A percentile compares a stretch with the other conserved stretches of the same genome.
Conservation (phyloP, 2,888 invertebrate genomes). For the Junonia oenone region DNA sequence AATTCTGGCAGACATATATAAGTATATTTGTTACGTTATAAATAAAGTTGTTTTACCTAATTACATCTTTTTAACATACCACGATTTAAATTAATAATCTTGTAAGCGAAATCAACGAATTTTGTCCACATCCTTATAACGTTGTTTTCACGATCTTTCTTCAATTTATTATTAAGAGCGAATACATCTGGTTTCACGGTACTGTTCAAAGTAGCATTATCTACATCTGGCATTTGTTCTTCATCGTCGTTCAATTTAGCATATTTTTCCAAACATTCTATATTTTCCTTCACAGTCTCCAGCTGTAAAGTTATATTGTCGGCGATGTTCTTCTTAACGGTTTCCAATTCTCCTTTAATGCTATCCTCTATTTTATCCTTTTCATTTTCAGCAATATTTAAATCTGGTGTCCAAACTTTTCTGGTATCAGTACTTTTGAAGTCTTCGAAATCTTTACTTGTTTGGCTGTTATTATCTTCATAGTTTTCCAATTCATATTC, state of each 20-base stretch:
- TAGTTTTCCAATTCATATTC: conserved; percentile 38
- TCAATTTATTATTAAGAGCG: conserved; percentile 21
- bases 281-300: conserved; percentile 50
- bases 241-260: conserved; percentile 40
- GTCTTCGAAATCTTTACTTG: conserved; percentile 38
- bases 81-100: conserved; percentile 56
- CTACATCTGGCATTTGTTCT: conserved; percentile 35
- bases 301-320: conserved; percentile 49
- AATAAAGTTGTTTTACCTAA: too few species aligned
- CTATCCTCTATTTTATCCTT: conserved; percentile 37
- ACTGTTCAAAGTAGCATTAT: conserved; percentile 8
- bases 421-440: conserved; percentile 38
- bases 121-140: conserved; percentile 47
- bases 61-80: too few species aligned
- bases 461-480: conserved; percentile 37
- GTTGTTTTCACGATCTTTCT: conserved; percentile 21
- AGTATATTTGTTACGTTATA: too few species aligned
- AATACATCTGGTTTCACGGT: conserved; percentile 13
- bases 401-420: conserved; percentile 39
- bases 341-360: conserved; percentile 38
- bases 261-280: conserved; percentile 47
- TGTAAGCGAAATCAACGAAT: conserved; percentile 63
- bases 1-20: too few species aligned
- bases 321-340: conserved; percentile 39
- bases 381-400: conserved; percentile 41